Conservation (phyloP, 2,888 invertebrate species). For the Machimus atricapillus region DNA sequence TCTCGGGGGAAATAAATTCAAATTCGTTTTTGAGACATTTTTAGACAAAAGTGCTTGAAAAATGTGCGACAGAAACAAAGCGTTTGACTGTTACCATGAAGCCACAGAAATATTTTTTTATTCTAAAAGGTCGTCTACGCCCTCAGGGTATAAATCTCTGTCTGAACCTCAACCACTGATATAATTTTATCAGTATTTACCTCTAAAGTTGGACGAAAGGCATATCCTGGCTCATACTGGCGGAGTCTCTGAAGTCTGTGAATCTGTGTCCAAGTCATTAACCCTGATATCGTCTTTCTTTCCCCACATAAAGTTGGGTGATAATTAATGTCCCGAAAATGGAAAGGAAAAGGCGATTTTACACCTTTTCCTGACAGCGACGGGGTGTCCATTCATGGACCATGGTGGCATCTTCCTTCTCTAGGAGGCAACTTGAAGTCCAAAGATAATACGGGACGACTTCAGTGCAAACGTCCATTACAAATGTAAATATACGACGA, state of each 20-base stretch:
- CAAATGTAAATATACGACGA: conserved; percentile 10
- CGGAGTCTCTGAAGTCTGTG: neutral
- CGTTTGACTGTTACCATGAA: neutral
- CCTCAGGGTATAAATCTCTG: neutral
- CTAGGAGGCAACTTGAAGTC: neutral
- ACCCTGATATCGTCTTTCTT: neutral
- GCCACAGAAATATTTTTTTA: neutral
- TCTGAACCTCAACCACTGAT: neutral
- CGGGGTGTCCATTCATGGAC: neutral
- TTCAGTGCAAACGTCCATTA: conserved; percentile 22
- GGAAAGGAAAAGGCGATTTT: neutral
- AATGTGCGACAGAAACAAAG: neutral
- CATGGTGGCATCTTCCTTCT: too few relatives aligned
- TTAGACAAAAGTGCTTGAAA: neutral
- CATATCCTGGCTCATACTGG: neutral
- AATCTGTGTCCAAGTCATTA: conserved; percentile 11
- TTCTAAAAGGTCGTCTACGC: neutral
- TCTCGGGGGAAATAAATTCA: neutral
- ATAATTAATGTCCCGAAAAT: conserved; percentile 14
- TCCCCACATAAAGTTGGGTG: conserved; percentile 7
- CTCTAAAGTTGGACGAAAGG: neutral
- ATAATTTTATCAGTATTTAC: neutral
- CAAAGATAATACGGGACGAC: neutral
- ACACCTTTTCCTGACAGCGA: neutral
- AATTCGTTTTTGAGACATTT: neutral